These are phyloP conservation scores for Carapus acus DNA, from an alignment of 2,797 vertebrate genomes.

Conservation along the genomic window DNA sequence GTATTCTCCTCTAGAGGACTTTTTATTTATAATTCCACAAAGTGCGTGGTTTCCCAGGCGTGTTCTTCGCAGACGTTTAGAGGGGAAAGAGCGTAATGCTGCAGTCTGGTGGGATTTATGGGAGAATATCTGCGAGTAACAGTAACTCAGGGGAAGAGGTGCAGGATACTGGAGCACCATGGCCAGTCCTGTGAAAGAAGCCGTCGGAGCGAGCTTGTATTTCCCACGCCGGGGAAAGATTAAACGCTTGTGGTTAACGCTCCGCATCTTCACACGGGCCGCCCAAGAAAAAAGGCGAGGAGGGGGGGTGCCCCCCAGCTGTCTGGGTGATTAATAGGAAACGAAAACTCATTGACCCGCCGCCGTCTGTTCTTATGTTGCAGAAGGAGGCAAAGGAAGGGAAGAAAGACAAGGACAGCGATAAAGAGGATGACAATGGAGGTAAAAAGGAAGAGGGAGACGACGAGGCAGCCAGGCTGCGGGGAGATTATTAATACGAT, in stretches of 20 bases:
- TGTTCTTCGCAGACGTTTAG: slow-evolving; percentile 4
- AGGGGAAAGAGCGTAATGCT: slow-evolving; percentile 3
- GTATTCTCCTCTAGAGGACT: background rate
- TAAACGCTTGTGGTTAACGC: background rate
- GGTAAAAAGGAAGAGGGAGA: slow-evolving; percentile 39
- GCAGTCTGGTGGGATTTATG: slow-evolving; percentile 5
- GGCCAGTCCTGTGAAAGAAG: background rate
- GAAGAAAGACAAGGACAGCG: slow-evolving; percentile 67
- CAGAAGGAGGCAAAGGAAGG: slow-evolving; percentile 70
- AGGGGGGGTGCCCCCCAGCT: too few relatives aligned
- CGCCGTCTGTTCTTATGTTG: slow-evolving; percentile 31
- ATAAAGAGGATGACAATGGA: slow-evolving; percentile 71
- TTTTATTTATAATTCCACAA: background rate
- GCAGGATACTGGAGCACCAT: slow-evolving; percentile 1
- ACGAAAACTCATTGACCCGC: slow-evolving; percentile 19
- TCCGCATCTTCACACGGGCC: slow-evolving; percentile 7
- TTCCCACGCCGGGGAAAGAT: slow-evolving; percentile 9
- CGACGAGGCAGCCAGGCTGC: background rate
- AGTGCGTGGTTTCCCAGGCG: background rate
- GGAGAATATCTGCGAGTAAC: slow-evolving; percentile 8
- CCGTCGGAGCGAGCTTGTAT: slow-evolving; percentile 18
- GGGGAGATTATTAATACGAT: background rate
- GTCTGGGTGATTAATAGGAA: slow-evolving; percentile 29
- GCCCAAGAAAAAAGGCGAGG: background rate
- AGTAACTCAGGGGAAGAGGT: slow-evolving; percentile 7